Conservation (phyloP, 1,140 invertebrate species). For the Saccostrea echinata region DNA sequence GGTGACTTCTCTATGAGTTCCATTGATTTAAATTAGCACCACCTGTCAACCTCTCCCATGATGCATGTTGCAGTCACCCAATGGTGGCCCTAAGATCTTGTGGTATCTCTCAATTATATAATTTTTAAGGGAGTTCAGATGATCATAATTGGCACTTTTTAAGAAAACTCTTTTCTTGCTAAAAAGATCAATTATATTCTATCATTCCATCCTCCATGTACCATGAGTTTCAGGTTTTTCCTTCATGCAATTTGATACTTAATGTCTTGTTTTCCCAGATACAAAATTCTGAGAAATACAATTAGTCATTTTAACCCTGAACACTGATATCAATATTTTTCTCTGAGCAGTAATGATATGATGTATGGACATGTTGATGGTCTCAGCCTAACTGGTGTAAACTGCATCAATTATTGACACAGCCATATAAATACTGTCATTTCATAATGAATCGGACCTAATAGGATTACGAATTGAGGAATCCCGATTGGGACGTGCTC, state of each 20-base stretch:
- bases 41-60: neutral
- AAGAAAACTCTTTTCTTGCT: no score
- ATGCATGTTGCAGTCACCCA: neutral
- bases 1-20: neutral
- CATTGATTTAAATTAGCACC: neutral
- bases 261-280: neutral
- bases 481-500: neutral
- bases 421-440: neutral
- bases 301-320: neutral
- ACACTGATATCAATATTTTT: neutral
- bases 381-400: neutral
- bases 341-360: neutral
- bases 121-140: no score
- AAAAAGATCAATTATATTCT: no score
- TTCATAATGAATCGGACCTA: conserved; percentile 19
- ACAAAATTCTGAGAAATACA: neutral
- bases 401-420: neutral
- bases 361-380: neutral
- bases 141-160: no score
- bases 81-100: neutral
- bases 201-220: no score
- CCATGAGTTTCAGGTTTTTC: no score
- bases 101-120: neutral
- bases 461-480: neutral
- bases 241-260: no score